Evolutionary conservation across 2,888 invertebrate species (phyloP), one percentile per base, ranked within the genome.

Genomic region (Limnephilus auricula): DNA sequence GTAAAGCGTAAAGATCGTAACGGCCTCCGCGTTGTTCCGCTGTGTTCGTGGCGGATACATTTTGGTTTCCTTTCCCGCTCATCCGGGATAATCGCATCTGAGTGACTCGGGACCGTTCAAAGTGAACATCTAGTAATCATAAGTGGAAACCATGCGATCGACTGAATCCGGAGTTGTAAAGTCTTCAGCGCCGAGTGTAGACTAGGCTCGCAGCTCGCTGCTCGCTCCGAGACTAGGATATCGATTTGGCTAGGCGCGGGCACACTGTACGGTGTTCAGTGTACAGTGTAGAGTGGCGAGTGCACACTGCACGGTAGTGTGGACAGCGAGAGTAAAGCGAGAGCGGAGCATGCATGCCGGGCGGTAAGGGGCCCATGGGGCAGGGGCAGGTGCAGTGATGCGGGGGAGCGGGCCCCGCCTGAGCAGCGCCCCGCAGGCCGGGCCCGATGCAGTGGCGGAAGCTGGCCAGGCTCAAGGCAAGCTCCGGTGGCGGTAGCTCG

Each of bases 361-460:
- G n/a, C 82, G 80, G 84, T 84, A 32, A 82, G 85, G 92, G 86
- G 89, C 91, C 91, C 86, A 89, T 89, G 90, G 78, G 40, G 93
- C 88, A 92, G 82, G 92, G 90, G 93, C 65, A 65, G 65, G 65
- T 25, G 93, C 88, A 92, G 84, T 90, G 89, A 84, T 88, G 91
- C 82, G 93, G 90, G 93, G 91, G 88, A 93, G 92, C 95, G 94
- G 94, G 95, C 95, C 95, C 94, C 91, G 94, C 94, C 94, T 94
- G 95, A 95, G 94, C 94, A 95, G 95, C 95, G 95, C 95, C 95
- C 95, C 95, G 95, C 94, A 95, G 95, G 95, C 95, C 95, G 96
- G 96, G 95, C 96, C 97, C 97, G 97, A 98, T 97, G 98, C 98
- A 98, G 97, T 97, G 97, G 97, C 97, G 97, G 96, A 97, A 97